Evolutionary conservation across 2,797 vertebrate species (phyloP), one percentile per base, ranked within the genome.

Genomic region (Hoplostethus mediterraneus): DNA sequence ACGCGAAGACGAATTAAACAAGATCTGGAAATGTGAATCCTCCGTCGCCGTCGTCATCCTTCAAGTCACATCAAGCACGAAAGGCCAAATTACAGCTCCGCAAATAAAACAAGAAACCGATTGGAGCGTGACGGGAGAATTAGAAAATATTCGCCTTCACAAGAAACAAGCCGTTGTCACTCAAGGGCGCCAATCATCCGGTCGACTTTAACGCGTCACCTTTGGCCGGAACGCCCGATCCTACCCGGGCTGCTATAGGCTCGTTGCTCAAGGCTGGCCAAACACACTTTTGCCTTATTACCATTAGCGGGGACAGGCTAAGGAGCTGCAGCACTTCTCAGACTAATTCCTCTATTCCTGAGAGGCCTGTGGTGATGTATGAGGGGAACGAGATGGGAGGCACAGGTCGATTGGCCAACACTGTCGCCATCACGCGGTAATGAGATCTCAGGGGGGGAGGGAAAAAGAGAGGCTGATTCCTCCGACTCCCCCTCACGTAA

Each of bases 321-420:
- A 75, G 75, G 56, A 75, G 82, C 52, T 33, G 67, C 73, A 71
- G 67, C 76, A 67, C 11, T 69, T 73, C 71, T 79, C 51, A 77
- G 63, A 86, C 85, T 85, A 82, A 90, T 86, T 89, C 85, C 67
- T 59, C 36, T 76, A 77, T 78, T 78, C 81, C 89, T 79, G 45
- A 73, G 81, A 80, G 84, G 67, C 54, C 64, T 16, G 81, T 13
- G 16, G 72, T 89, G 89, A 91, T 93, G 76, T 91, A 92, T 86
- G 91, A 84, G 86, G 73, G 62, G 83, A 89, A 89, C 60, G 81
- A 87, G 83, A 87, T 71, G 84, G 84, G 89, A 84, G 82, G 80
- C 77, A 63, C 84, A 80, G 88, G 89, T 93, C 83, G 89, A 92
- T 86, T 87, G 89, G 86, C 83, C 90, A 80, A 87, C 83, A 75